These are phyloP conservation scores for Drosophila ohnishii DNA, from an alignment of 1,140 invertebrate species.

Conservation along the genomic window DNA sequence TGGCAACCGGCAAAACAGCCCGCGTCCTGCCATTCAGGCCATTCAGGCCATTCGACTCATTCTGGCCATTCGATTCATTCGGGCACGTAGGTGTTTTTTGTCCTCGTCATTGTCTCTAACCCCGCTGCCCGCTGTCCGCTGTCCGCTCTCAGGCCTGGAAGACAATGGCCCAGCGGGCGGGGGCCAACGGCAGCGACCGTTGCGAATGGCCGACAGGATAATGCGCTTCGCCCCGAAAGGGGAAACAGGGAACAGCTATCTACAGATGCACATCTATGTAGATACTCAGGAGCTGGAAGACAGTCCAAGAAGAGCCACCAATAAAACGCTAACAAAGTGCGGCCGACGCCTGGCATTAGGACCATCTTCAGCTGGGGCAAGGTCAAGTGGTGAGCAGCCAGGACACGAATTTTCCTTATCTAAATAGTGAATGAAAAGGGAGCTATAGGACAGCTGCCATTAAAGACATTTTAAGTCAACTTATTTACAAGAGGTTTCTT, in stretches of 20 bases:
- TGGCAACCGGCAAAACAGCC: conserved; percentile 68
- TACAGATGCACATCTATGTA: conserved; percentile 16
- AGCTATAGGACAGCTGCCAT: conserved; percentile 11
- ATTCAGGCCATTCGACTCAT: conserved; percentile 30
- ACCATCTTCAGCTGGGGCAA: conserved; percentile 19
- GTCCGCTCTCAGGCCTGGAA: conserved; percentile 50
- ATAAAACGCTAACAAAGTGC: conserved; percentile 42
- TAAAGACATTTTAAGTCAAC: not conserved
- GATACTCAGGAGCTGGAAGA: conserved; percentile 2
- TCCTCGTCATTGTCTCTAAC: conserved; percentile 64
- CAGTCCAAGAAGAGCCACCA: conserved; percentile 45
- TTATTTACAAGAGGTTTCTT: conserved; percentile 13
- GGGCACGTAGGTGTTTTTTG: conserved; percentile 74
- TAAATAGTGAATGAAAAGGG: not conserved
- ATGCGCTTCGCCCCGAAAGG: conserved; percentile 42
- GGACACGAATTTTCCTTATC: conserved; percentile 1
- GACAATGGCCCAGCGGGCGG: conserved; percentile 60
- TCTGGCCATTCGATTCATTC: conserved; percentile 45
- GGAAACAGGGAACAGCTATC: conserved; percentile 1
- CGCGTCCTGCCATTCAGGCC: conserved; percentile 74
- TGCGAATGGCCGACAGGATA: conserved; percentile 59
- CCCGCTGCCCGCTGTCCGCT: conserved; percentile 38
- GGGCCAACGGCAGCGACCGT: conserved; percentile 46
- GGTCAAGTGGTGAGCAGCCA: conserved; percentile 31
- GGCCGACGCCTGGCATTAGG: conserved; percentile 22